Percentiles rank a stretch among this genome's conserved stretches.
Conservation (phyloP, 2,113 vertebrate species). For the Poecilia latipinna region DNA sequence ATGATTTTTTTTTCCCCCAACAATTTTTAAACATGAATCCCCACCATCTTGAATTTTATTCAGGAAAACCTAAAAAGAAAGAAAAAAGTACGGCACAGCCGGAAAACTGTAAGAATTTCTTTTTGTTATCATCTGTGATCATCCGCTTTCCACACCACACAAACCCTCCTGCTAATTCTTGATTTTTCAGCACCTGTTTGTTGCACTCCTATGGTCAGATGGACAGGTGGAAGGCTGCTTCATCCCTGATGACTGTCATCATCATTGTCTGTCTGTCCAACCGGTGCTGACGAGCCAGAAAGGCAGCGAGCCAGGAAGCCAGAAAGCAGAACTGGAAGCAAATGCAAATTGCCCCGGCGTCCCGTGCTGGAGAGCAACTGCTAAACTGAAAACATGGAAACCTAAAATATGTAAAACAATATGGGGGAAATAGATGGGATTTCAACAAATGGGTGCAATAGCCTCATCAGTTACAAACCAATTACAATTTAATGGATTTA, state of each 20-base stretch:
- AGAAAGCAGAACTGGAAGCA: slow-evolving; percentile 60
- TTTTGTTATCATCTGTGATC: slow-evolving; percentile 17
- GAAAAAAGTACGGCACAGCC: neutral
- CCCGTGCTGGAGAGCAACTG: slow-evolving; percentile 45
- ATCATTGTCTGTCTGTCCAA: slow-evolving; percentile 70
- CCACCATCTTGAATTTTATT: slow-evolving; percentile 30
- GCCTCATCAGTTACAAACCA: neutral
- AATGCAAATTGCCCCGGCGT: slow-evolving; percentile 57
- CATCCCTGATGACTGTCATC: slow-evolving; percentile 70
- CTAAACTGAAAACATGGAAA: slow-evolving; percentile 47
- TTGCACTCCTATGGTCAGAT: slow-evolving; percentile 44
- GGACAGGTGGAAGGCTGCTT: slow-evolving; percentile 57
- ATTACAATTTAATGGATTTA: neutral
- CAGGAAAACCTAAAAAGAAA: slow-evolving; percentile 19
- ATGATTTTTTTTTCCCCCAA: neutral
- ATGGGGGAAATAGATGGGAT: slow-evolving; percentile 7
- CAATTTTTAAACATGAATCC: neutral
- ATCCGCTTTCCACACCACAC: neutral
- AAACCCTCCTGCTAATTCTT: slow-evolving; percentile 55
- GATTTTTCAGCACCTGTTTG: slow-evolving; percentile 64
- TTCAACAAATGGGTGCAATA: neutral
- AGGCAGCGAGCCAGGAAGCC: slow-evolving; percentile 58
- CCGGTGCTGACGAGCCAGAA: slow-evolving; percentile 56
- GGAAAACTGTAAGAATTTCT: slow-evolving; percentile 16
- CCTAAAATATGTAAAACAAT: slow-evolving; percentile 37